phyloP scores from a whole-genome alignment of 2,113 vertebrate species.

The Nanorana parkeri region DNA sequence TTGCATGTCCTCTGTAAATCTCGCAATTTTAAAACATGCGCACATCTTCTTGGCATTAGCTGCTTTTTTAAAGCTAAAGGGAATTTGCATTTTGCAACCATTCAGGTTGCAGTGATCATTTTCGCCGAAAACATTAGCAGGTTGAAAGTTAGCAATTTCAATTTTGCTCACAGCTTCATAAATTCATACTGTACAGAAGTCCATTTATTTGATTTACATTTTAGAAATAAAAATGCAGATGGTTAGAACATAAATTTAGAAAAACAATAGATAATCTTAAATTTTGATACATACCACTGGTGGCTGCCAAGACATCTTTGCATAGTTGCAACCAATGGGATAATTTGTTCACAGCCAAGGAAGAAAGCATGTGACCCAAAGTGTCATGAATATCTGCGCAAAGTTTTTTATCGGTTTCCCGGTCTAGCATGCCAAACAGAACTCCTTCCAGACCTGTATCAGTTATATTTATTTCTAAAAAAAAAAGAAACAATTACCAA shows the following conservation, averaged over 20 bases:
- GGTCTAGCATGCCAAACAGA: slow-evolving; percentile 96
- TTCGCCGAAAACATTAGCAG: too few relatives aligned
- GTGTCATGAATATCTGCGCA: slow-evolving; percentile 98
- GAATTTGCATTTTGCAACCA: too few relatives aligned
- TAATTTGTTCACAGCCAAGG: slow-evolving; percentile 93
- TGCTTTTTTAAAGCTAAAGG: too few relatives aligned
- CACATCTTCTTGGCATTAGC: too few relatives aligned
- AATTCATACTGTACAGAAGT: too few relatives aligned
- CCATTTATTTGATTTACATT: too few relatives aligned
- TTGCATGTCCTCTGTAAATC: too few relatives aligned
- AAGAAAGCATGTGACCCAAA: slow-evolving; percentile 97
- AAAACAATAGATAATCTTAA: not conserved
- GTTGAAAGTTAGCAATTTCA: too few relatives aligned
- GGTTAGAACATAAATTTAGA: not conserved
- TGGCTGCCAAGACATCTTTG: slow-evolving; percentile 96
- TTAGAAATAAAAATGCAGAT: too few relatives aligned
- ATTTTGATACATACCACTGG: slow-evolving; percentile 81
- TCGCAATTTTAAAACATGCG: too few relatives aligned
- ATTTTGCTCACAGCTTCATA: too few relatives aligned
- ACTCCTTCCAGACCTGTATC: slow-evolving; percentile 96
- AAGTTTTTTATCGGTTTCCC: slow-evolving; percentile 93
- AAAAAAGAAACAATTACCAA: not conserved
- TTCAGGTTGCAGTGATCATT: too few relatives aligned
- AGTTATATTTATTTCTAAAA: slow-evolving; percentile 85
- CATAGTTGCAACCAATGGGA: slow-evolving; percentile 97